Evolutionary conservation across 2,113 vertebrate genomes (phyloP).

Genomic region (Gymnarchus niloticus): DNA sequence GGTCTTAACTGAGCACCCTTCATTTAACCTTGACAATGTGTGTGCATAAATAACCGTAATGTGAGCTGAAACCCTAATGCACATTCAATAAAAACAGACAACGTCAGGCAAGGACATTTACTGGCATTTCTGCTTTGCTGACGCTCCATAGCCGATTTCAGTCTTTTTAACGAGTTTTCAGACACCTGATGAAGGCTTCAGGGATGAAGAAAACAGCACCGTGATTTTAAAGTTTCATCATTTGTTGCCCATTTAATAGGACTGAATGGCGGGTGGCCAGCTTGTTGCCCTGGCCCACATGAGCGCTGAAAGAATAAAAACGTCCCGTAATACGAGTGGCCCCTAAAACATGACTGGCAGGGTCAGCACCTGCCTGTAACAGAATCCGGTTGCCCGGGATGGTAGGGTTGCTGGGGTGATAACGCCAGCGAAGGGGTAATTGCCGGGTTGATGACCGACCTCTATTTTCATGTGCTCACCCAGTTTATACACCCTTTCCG

Average conservation of each 20-base stretch:
- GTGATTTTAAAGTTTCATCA: neutral
- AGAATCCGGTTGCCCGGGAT: neutral
- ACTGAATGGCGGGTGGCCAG: neutral
- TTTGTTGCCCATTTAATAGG: neutral
- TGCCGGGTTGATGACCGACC: neutral
- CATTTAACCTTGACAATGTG: neutral
- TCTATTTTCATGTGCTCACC: neutral
- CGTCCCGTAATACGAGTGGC: neutral
- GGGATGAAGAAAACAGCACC: neutral
- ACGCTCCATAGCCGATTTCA: neutral
- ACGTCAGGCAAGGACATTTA: neutral
- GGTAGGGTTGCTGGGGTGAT: neutral
- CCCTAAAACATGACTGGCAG: neutral
- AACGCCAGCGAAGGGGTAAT: neutral
- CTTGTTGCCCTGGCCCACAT: neutral
- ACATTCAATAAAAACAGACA: neutral
- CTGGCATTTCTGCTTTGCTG: neutral
- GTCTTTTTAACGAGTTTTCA: neutral
- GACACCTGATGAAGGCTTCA: neutral
- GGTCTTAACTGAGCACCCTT: neutral
- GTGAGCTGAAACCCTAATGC: too few species aligned
- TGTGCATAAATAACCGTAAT: neutral
- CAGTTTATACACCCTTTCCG: neutral
- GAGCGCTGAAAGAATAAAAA: neutral
- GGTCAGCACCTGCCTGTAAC: conserved; percentile 6